Evolutionary conservation across 2,888 invertebrate genomes (phyloP), one percentile per base, ranked within the genome.

Genomic region (Eilema griseolum): DNA sequence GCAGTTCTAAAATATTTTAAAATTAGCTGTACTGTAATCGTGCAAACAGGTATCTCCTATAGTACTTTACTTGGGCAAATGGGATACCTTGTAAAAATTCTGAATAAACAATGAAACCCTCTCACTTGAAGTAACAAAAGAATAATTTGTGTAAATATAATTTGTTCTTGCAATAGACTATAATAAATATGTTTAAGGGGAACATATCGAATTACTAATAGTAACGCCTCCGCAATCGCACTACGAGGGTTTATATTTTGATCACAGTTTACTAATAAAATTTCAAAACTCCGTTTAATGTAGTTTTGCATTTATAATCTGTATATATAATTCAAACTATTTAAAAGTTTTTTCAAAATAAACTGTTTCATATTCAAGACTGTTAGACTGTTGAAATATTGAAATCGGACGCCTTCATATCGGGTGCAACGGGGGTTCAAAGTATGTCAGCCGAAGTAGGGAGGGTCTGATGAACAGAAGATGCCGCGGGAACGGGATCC

Each of bases 81-180:
- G 31, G 31, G 31, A 8, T 33, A 33, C 31, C 31, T 33, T 33
- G 31, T 33, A 33, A 7, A 26, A 66, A 16, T 69, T 70, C 10
- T 3, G 3, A 61, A 71, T 67, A 64, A 75, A 73, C 67, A 69
- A 71, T 75, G 69, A 71, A 69, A 16, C 79, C 79, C 75, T 69
- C 28, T 37, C 28, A 62, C 64, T 26, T 76, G 69, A 79, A 69
- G 75, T 78, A 87, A 88, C 87, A 88, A 88, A 86, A 79, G 81
- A 77, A 79, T 83, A 86, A 87, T 88, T 85, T 86, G 79, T 78
- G 79, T 81, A 84, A 86, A 88, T 85, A 84, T 81, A 82, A 87
- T 87, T 86, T 87, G 81, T 82, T 81, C 80, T 77, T 75, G 74
- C 70, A 83, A 86, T 84, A 81, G 79, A 80, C 72, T 74, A 52